Evolutionary conservation across 2,113 vertebrate species (phyloP), one percentile per base, ranked within the genome.

Genomic region (Rhea pennata): DNA sequence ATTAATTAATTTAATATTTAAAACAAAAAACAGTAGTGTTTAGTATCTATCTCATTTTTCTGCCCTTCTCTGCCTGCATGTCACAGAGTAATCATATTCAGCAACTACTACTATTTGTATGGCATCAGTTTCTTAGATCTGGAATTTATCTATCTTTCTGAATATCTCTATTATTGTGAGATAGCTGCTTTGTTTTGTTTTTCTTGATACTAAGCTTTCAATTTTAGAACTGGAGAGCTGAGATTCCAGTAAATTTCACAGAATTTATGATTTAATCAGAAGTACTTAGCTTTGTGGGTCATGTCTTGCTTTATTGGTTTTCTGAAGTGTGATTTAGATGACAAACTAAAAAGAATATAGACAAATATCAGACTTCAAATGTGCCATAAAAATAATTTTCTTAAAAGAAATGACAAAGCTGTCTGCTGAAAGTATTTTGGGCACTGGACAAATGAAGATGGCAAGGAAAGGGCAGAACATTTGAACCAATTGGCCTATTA

Each of bases 391-490:
- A 94, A 80, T 89, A 77, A 83, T 91, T 93, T 94, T 93, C 59
- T 44, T 82, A 93, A 80, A 64, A 92, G 64, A 89, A 90, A 76
- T 85, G 92, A 89, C 87, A 93, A 90, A 91, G n/a, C 46, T 80
- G 67, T 89, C 87, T 89, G 24, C 50, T 91, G 59, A 76, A 92
- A 92, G 81, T 59, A 76, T 73, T 94, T 73, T 89, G 80, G 87
- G 59, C 42, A 69, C 58, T 73, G 62, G 26, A 76, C 29, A 94
- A 92, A 95, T 59, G 31, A 87, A 89, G 58, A 64, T 23, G 46
- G 67, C 7, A 77, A 76, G 20, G 15, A 78, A 93, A 87, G 77
- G 33, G 71, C 77, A 89, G 71, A 89, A 54, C 59, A 73, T 76
- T 73, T 91, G 81, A 93, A 94, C 81, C 51, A 29, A 58, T 13